Conservation (phyloP, 2,797 vertebrate genomes). For the Dromococcyx pavoninus region DNA sequence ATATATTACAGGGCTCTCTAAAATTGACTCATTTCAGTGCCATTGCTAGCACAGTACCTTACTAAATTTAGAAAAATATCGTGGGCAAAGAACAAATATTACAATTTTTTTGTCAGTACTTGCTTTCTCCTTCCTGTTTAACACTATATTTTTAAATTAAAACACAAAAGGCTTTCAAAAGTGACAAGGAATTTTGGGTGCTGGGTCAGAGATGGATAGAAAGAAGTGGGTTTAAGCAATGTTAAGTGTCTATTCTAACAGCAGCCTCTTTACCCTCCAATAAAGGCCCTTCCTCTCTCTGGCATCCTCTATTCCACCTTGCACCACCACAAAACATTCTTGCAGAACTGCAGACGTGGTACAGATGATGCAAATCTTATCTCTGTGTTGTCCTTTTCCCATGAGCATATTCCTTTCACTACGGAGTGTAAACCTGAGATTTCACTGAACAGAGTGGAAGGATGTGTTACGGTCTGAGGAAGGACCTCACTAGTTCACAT, state of each 20-base stretch:
- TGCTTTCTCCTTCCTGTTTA: neutral
- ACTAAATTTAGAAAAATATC: slow-evolving; percentile 11
- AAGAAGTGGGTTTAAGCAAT: neutral
- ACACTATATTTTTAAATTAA: neutral
- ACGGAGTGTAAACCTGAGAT: neutral
- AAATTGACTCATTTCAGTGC: slow-evolving; percentile 3
- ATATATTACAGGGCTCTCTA: neutral
- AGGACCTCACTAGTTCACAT: neutral
- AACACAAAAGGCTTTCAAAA: slow-evolving; percentile 21
- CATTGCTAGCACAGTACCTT: neutral
- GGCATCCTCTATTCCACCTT: neutral
- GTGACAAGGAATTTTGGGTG: neutral
- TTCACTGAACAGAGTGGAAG: neutral
- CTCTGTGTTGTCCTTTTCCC: neutral
- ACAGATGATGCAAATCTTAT: neutral
- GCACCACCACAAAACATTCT: neutral
- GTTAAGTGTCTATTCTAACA: neutral
- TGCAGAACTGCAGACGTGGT: neutral
- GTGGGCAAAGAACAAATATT: slow-evolving; percentile 19
- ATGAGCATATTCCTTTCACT: neutral
- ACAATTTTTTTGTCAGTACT: neutral
- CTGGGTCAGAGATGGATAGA: neutral
- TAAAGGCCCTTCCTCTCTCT: neutral
- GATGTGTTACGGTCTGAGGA: neutral
- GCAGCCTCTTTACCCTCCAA: neutral